A percentile compares a stretch with the other conserved stretches of the same genome.
Evolutionary conservation across 2,113 vertebrate species (phyloP).

Genomic region (Aldabrachelys gigantea): DNA sequence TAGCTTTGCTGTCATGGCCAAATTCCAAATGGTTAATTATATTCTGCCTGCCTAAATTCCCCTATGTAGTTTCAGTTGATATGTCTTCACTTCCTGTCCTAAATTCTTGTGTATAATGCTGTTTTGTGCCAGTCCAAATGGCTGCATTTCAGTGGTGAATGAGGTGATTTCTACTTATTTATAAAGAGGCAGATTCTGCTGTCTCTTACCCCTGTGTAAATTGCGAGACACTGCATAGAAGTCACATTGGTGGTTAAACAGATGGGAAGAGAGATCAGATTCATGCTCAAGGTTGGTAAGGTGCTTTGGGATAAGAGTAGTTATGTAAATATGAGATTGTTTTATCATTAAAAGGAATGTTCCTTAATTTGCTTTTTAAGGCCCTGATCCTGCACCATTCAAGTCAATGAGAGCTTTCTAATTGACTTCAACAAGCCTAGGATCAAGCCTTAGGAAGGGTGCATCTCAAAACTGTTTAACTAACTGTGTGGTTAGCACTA

Average conservation of each 20-base stretch:
- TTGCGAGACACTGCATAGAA: neutral
- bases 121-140: neutral
- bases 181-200: slow-evolving; percentile 41
- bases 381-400: neutral
- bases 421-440: neutral
- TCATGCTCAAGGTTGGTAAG: slow-evolving; percentile 33
- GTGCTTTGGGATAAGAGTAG: slow-evolving; percentile 6
- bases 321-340: slow-evolving; percentile 43
- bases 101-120: neutral
- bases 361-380: slow-evolving; percentile 7
- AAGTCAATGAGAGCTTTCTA: neutral
- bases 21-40: neutral
- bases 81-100: neutral
- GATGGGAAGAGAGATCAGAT: slow-evolving; percentile 45
- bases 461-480: neutral
- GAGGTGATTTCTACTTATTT: neutral
- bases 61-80: neutral
- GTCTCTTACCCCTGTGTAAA: neutral
- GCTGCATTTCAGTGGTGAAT: neutral
- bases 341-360: slow-evolving; percentile 38
- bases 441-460: neutral
- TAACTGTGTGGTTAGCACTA: neutral
- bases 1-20: neutral
- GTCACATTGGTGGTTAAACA: neutral
- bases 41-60: neutral